Base-by-base conservation (phyloP, 2,888 invertebrate species). In the Sminthurides aquaticus region DNA sequence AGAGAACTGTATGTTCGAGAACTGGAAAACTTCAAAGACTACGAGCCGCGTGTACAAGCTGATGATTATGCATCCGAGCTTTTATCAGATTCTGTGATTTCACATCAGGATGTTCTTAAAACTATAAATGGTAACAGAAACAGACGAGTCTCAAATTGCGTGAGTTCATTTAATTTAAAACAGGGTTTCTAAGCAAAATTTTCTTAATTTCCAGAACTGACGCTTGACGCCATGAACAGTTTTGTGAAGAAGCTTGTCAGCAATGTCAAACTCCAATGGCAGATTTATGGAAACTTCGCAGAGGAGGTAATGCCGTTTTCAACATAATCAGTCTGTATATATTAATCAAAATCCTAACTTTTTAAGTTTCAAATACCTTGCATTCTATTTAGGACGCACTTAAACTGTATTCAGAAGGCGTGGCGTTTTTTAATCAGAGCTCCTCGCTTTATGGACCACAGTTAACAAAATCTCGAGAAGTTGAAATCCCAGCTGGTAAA, bases 241-340 rank as follows among this genome's bases (percentile, higher is more conserved):
- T 96, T 91, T 78, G 87, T 91, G 2, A 84, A 87, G 0, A 85
- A 89, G 58, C 83, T 97, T 72, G 82, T 96, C 56, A 85, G 88
- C 1, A 87, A 88, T 68, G 82, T 95, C 75, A 93, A 93, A 78
- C 83, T 96, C 1, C 96, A 98, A 77, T 87, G 89, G 64, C 82
- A 97, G 49, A 84, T 96, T 75, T 90, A 90, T 78, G 98, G 98
- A 2, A 98, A 97, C 78, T 80, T 89, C 0, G 88, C 87, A n/a
- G 84, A 86, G 69, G 80, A 86, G 69, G 80, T 80, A 76, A 68
- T 48, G 2, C 34, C 18, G 43, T 26, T 60, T 26, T 15, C 64
- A 1, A 3, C 54, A 18, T 49, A 49, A 25, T 28, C 3, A 25
- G 8, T 26, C 56, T 27, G 24, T 8, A 25, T 11, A 3, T 34